Evolutionary conservation across 1,140 invertebrate genomes (phyloP), one percentile per base, ranked within the genome.

Genomic region (Panonychus citri): DNA sequence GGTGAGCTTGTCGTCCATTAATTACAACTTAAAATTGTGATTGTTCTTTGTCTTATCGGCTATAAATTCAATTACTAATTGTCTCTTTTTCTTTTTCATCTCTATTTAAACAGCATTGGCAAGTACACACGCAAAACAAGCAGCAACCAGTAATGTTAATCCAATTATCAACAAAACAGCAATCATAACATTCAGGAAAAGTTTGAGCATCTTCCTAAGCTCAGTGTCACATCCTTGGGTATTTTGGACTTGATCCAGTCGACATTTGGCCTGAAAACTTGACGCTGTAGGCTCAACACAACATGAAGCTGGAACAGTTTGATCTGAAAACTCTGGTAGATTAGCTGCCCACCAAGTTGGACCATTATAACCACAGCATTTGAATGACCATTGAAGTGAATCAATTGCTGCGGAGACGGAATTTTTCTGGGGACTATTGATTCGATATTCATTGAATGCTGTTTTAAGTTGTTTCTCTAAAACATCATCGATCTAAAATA

Each of bases 91-190:
- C 30, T 7, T 34, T 34, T 34, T 34, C 12, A 34, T n/a, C n/a
- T n/a, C n/a, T n/a, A n/a, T 34, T 34, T 34, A 34, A 34, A 52
- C 50, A n/a, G 50, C 50, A 52, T 30, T 30, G 21, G 50, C 50
- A 12, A 59, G 24, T 13, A 30, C 8, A 46, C 58, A 59, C 7
- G 58, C 40, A 55, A 59, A 59, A 34, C 58, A 21, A 17, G 54
- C 28, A 17, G 56, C 58, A 42, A 59, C 37, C 30, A 59, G 17
- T 39, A 57, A 54, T 27, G 57, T 34, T 3, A 57, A 43, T 19
- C 34, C 54, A 10, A 59, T 26, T 1, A 34, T 28, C 30, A 59
- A 26, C 1, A 21, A 34, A n/a, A 53, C n/a, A 40, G 39, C 58
- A n/a, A 34, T 42, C 19, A 59, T 27, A 42, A 42, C 19, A 12